A percentile compares a stretch with the other conserved stretches of the same genome.
Conservation (phyloP, 2,113 vertebrate species). For the Crotalus horridus region DNA sequence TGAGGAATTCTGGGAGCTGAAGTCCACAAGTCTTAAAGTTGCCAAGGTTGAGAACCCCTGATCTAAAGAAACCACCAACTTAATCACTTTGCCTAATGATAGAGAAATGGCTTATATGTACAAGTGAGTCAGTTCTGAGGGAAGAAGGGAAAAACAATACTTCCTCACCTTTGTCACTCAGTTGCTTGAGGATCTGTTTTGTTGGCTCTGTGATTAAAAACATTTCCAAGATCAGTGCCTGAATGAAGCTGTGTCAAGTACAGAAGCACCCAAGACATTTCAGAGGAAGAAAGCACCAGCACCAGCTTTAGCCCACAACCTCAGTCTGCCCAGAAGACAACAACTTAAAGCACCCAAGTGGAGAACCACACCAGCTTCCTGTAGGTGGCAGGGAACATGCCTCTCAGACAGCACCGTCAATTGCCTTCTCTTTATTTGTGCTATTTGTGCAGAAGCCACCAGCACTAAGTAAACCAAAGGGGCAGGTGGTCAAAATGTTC, state of each 20-base stretch:
- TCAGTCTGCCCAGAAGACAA: neutral
- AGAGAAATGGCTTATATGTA: neutral
- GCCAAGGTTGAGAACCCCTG: too few species aligned
- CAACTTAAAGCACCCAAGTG: neutral
- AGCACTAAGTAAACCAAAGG: neutral
- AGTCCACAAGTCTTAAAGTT: too few species aligned
- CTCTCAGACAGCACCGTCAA: neutral
- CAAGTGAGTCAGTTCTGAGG: neutral
- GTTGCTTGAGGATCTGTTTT: slow-evolving; percentile 73
- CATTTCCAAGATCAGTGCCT: neutral
- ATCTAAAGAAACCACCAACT: neutral
- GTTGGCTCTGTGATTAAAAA: slow-evolving; percentile 75
- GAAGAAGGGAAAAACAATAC: neutral
- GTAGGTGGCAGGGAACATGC: slow-evolving; percentile 37
- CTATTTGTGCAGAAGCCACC: neutral
- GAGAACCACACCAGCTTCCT: neutral
- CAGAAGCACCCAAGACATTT: neutral
- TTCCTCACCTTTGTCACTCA: slow-evolving; percentile 61
- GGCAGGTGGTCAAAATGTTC: neutral
- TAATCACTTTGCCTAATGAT: neutral
- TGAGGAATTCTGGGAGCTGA: too few species aligned
- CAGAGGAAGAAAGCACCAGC: neutral
- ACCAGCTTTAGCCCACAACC: neutral
- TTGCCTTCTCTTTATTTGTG: neutral
- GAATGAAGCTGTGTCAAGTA: neutral